Base-by-base conservation (phyloP, 2,113 vertebrate species). In the Indicator maculatus region DNA sequence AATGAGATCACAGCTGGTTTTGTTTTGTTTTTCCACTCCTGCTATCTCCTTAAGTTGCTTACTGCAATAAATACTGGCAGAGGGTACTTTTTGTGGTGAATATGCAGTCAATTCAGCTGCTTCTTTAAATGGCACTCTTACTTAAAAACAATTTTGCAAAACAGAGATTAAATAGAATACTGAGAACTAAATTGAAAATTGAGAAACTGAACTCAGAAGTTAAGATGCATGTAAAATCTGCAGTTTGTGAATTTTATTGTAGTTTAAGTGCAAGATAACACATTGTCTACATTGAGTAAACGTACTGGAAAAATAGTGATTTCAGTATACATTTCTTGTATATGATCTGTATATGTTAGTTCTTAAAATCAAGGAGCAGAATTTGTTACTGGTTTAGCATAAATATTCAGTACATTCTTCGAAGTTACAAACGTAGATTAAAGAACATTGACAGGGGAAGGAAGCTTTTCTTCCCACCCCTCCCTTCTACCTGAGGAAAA, bases 1-100 rank as follows among this genome's bases (percentile, higher is more conserved):
- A 97, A 96, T 96, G 89, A 96, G 97, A 94, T 95, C 96, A 83
- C 83, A 94, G 88, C 88, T 96, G 94, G 1, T 83, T 89, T 92
- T 89, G 75, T 45, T 88, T 93, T 75, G 61, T 63, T 92, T 95
- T 90, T 78, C 69, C 31, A 69, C 23, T 81, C 61, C 39, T 80
- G 85, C 60, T 5, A 1, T 83, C 61, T 27, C 7, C n/a, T 66
- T 86, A 83, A 94, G 88, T 93, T 88, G n/a, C 83, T 81, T 71
- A 31, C 73, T 91, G 80, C 61, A 79, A 3, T 78, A 72, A 86
- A 69, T 81, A 50, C 44, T 53, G 58, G 23, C 27, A 13, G 41
- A 4, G 8, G 67, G 28, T 8, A 2, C 73, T 95, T 87, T 23
- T 73, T 88, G 28, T 39, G 13, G 58, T 67, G 58, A 58, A 61